phyloP scores from a whole-genome alignment of 2,888 invertebrate genomes.

The Drosophila percnosoma region DNA sequence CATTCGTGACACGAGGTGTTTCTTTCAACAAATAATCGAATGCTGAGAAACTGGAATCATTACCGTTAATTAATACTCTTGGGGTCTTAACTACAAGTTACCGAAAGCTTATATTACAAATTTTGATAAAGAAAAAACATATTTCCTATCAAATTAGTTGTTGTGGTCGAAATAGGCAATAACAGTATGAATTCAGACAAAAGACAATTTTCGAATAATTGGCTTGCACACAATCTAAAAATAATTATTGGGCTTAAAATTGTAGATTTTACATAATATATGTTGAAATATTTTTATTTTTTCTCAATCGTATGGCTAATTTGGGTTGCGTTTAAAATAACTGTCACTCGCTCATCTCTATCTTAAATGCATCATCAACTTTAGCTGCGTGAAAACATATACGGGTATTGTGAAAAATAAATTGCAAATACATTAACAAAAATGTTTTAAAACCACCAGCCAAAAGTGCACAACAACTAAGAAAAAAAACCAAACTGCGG shows the following conservation, averaged over 20 bases:
- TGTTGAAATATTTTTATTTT: not conserved
- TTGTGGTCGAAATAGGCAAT: not conserved
- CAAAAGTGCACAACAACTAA: slow-evolving; percentile 28
- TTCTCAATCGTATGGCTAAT: not conserved
- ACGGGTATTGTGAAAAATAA: slow-evolving; percentile 29
- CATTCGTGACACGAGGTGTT: not conserved
- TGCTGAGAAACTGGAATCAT: not conserved
- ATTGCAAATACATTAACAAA: slow-evolving; percentile 8
- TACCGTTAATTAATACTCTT: not conserved
- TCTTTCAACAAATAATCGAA: not conserved
- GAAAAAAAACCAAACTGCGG: slow-evolving; percentile 56
- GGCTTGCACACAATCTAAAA: not conserved
- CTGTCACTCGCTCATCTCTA: not conserved
- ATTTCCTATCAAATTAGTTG: not conserved
- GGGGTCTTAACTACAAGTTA: not conserved
- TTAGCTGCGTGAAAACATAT: slow-evolving; percentile 34
- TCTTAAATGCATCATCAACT: not conserved
- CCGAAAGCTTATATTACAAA: not conserved
- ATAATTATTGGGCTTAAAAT: not conserved
- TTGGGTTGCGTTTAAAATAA: slow-evolving; percentile 1
- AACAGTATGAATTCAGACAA: not conserved
- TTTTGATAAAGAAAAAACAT: not conserved
- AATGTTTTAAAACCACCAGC: slow-evolving; percentile 57
- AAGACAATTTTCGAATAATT: not conserved
- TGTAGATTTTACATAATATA: not conserved